A percentile compares a stretch with the other conserved stretches of the same genome.
These are phyloP conservation scores for Thalassoma bifasciatum DNA, from an alignment of 2,113 vertebrate genomes.

Conservation along the genomic window DNA sequence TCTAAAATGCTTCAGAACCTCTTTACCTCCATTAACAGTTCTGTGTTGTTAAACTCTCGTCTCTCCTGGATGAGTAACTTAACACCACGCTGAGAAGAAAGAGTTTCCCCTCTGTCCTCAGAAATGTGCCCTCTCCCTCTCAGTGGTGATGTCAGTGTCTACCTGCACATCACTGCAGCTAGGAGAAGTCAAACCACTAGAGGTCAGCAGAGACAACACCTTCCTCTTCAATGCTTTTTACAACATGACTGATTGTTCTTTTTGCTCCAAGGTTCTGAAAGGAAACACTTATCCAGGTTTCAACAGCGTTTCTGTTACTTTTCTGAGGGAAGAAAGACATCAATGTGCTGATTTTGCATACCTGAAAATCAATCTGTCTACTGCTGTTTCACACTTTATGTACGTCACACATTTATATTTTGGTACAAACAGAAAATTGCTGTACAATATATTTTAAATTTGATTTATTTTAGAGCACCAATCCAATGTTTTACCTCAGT, in stretches of 20 bases:
- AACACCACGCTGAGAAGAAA: slow-evolving; percentile 3
- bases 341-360: slow-evolving; percentile 31
- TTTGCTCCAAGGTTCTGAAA: background rate
- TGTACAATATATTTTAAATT: slow-evolving; percentile 65
- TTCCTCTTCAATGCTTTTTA: slow-evolving; percentile 13
- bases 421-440: slow-evolving; percentile 48
- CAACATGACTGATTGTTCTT: slow-evolving; percentile 7
- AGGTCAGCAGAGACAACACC: slow-evolving; percentile 14
- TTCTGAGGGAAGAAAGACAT: slow-evolving; percentile 1
- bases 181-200: slow-evolving; percentile 17
- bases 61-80: background rate
- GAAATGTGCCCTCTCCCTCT: background rate
- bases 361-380: slow-evolving; percentile 30
- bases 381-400: slow-evolving; percentile 52
- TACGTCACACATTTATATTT: slow-evolving; percentile 60
- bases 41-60: slow-evolving; percentile 26
- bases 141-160: background rate
- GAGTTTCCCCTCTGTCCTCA: background rate
- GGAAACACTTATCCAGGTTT: background rate
- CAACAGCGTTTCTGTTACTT: slow-evolving; percentile 3
- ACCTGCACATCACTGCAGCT: background rate
- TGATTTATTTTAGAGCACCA: slow-evolving; percentile 43
- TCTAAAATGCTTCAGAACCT: slow-evolving; percentile 1
- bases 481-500: slow-evolving; percentile 75
- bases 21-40: slow-evolving; percentile 37